phyloP scores from a whole-genome alignment of 1,140 invertebrate genomes.

The Aphelinus certus region DNA sequence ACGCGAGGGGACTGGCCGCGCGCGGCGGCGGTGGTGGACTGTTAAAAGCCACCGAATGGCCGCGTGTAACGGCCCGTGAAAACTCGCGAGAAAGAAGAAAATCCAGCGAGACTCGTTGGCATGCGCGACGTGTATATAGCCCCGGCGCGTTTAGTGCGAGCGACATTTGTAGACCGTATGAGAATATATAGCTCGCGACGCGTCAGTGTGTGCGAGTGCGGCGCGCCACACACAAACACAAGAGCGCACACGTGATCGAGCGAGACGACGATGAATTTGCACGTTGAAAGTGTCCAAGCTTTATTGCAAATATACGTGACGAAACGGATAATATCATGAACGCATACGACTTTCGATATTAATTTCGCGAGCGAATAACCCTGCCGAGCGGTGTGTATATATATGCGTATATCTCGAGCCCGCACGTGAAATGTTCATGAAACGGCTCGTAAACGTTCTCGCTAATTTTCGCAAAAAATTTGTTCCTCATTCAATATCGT shows the following conservation, averaged over 20 bases:
- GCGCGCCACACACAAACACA: no score
- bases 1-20: neutral
- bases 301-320: slow-evolving; percentile 30
- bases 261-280: neutral
- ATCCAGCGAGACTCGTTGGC: slow-evolving; percentile 13
- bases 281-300: slow-evolving; percentile 9
- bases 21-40: neutral
- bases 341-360: slow-evolving; percentile 11
- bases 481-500: no score
- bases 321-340: slow-evolving; percentile 6
- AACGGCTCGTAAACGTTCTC: neutral
- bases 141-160: neutral
- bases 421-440: neutral
- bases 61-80: neutral
- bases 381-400: neutral
- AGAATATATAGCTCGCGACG: no score
- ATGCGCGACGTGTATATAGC: neutral
- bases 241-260: neutral
- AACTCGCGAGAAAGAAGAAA: slow-evolving; percentile 25
- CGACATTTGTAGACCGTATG: no score
- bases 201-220: no score
- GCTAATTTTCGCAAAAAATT: no score
- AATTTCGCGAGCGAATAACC: neutral
- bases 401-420: neutral
- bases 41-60: slow-evolving; percentile 15